phyloP scores from a whole-genome alignment of 2,797 vertebrate species.

The Alosa sapidissima region DNA sequence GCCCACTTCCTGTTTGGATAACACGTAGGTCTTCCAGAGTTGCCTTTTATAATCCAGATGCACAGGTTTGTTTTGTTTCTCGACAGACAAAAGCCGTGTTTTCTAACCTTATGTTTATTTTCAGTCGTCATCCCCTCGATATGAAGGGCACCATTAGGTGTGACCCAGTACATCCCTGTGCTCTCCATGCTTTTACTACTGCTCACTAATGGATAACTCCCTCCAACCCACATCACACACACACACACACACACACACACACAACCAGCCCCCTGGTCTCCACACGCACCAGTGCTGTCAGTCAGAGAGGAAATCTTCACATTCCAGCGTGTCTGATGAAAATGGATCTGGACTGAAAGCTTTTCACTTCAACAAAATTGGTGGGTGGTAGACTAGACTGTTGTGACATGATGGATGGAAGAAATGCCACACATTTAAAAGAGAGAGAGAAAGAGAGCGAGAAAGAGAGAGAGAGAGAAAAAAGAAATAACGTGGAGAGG shows the following conservation, averaged over 20 bases:
- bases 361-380: neutral
- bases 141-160: conserved; percentile 34
- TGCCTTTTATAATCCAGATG: conserved; percentile 10
- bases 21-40: neutral
- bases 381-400: neutral
- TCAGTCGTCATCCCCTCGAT: conserved; percentile 33
- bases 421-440: neutral
- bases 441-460: neutral
- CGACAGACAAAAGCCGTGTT: conserved; percentile 20
- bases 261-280: neutral
- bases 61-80: conserved; percentile 5
- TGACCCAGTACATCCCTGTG: conserved; percentile 34
- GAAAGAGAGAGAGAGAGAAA: neutral
- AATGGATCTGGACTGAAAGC: neutral
- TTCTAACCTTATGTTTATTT: conserved; percentile 47
- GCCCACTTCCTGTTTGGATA: conserved; percentile 18
- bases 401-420: neutral
- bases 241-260: conserved; percentile 18
- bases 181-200: neutral
- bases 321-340: neutral
- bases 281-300: conserved; percentile 12
- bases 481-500: conserved; percentile 1
- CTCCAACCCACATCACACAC: neutral
- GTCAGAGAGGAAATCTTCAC: neutral
- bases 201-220: neutral